A percentile compares a stretch with the other conserved stretches of the same genome.
Conservation (phyloP, 2,888 invertebrate species). For the Phymatocera aterrima region DNA sequence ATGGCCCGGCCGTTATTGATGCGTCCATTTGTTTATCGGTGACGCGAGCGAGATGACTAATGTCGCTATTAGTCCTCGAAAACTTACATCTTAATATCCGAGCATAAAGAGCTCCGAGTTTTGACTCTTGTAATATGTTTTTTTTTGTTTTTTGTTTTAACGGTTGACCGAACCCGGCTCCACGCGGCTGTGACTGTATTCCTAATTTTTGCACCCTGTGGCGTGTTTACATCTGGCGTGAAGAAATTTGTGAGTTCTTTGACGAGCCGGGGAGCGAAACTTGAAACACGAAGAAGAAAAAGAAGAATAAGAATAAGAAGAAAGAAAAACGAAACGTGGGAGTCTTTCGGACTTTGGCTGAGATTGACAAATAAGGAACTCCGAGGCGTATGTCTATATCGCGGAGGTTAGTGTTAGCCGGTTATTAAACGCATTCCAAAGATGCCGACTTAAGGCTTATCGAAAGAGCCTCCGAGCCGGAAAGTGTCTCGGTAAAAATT, state of each 20-base stretch:
- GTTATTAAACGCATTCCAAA: constrained; percentile 29
- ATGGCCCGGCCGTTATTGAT: constrained; percentile 63
- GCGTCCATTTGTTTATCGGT: constrained; percentile 71
- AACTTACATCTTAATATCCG: constrained; percentile 63
- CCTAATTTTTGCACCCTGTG: background rate
- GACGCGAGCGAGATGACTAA: constrained; percentile 69
- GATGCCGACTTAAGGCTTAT: constrained; percentile 34
- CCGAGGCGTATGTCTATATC: constrained; percentile 47
- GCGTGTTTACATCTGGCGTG: background rate
- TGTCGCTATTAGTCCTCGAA: constrained; percentile 69
- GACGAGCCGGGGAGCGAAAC: too few relatives aligned
- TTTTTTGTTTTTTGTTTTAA: too few relatives aligned
- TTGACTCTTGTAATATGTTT: too few relatives aligned
- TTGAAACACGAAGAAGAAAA: too few relatives aligned
- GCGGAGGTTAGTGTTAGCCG: constrained; percentile 40
- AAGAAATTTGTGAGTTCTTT: background rate
- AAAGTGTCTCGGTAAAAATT: constrained; percentile 29
- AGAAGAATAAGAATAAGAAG: background rate
- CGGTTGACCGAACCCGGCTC: constrained; percentile 2
- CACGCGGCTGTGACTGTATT: background rate
- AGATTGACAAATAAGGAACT: constrained; percentile 48
- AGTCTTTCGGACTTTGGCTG: background rate
- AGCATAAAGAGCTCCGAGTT: constrained; percentile 33
- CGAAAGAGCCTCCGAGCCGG: constrained; percentile 2
- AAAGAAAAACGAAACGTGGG: background rate